Evolutionary conservation across 2,888 invertebrate species (phyloP).

Genomic region (Dendrolimus houi): DNA sequence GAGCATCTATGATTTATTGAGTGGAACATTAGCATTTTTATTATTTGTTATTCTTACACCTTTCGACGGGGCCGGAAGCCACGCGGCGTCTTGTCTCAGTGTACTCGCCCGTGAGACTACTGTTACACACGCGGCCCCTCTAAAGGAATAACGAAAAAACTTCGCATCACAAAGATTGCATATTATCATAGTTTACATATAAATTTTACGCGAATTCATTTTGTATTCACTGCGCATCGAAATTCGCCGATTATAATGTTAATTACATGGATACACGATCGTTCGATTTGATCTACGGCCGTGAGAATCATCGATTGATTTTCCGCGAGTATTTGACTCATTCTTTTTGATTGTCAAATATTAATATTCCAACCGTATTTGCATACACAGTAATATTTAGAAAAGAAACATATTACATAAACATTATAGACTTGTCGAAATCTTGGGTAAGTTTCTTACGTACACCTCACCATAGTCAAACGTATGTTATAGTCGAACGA

Average conservation of each 20-base stretch:
- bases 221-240: constrained; percentile 61
- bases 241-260: constrained; percentile 69
- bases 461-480: no score
- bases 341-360: constrained; percentile 42
- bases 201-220: constrained; percentile 74
- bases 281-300: constrained; percentile 66
- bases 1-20: constrained; percentile 76
- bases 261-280: constrained; percentile 68
- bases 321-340: constrained; percentile 52
- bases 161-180: constrained; percentile 52
- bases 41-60: constrained; percentile 77
- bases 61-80: constrained; percentile 71
- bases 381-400: constrained; percentile 27
- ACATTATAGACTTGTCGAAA: no score
- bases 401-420: no score
- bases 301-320: constrained; percentile 70
- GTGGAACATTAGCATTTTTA: constrained; percentile 78
- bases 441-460: no score
- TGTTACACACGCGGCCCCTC: constrained; percentile 41
- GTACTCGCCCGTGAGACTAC: constrained; percentile 69
- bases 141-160: constrained; percentile 30
- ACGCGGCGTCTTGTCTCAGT: constrained; percentile 71
- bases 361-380: constrained; percentile 37
- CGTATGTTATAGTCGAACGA: no score
- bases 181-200: constrained; percentile 75